phyloP scores from a whole-genome alignment of 2,113 vertebrate genomes.

The Gallinago jamesoni region DNA sequence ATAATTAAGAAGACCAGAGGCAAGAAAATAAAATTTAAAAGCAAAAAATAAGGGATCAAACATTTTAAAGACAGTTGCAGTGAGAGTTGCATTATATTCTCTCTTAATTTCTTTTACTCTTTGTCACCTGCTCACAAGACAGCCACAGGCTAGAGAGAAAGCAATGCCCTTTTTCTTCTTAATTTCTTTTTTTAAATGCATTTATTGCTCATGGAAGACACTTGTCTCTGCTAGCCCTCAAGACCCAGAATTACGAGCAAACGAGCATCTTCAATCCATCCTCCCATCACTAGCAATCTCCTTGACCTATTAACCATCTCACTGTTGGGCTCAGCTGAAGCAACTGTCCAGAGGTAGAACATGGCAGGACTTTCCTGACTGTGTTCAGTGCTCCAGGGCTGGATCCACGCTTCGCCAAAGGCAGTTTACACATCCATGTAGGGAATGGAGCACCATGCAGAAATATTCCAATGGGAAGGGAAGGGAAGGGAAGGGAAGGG shows the following conservation, averaged over 20 bases:
- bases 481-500: too few species aligned
- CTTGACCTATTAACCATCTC: constrained; percentile 28
- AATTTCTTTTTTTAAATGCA: neutral
- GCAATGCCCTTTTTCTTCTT: neutral
- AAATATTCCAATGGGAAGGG: neutral
- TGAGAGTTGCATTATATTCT: neutral
- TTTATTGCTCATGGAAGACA: neutral
- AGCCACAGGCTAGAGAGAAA: neutral
- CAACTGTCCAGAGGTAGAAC: neutral
- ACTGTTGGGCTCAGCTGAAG: neutral
- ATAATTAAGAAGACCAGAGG: neutral
- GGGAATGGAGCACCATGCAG: neutral
- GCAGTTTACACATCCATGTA: neutral
- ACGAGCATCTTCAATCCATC: neutral
- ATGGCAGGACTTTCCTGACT: neutral
- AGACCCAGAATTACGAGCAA: neutral
- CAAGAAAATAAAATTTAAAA: neutral
- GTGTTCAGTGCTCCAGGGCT: neutral
- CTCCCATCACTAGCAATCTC: constrained; percentile 16
- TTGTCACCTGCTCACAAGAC: neutral
- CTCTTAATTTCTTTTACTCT: neutral
- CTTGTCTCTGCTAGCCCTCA: neutral
- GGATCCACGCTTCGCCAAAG: neutral
- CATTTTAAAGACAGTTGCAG: neutral
- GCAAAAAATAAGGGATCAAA: neutral